These are phyloP conservation scores for Halisarca cf. caerulea DNA, from an alignment of 37 sponge, comb jelly and placozoan species.

Conservation along the genomic window DNA sequence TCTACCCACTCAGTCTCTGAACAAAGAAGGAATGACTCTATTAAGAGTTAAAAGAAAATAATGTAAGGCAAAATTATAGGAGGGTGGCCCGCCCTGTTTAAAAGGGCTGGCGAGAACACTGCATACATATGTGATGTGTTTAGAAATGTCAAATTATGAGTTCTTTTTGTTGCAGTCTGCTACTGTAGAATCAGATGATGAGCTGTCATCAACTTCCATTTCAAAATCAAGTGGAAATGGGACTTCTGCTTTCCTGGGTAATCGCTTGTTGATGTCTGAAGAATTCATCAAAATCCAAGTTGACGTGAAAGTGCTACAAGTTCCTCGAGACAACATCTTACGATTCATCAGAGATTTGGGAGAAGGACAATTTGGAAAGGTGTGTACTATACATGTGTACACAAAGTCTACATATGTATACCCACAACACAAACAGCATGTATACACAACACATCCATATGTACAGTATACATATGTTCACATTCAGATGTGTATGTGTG, in stretches of 20 bases:
- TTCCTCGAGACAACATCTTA: slow-evolving; percentile 52
- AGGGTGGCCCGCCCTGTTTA: too few relatives aligned
- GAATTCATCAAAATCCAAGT: slow-evolving; percentile 61
- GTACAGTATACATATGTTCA: not conserved
- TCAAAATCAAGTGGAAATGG: slow-evolving; percentile 4
- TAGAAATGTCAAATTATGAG: not conserved
- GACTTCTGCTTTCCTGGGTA: not conserved
- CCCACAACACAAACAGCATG: not conserved
- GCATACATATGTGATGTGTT: not conserved
- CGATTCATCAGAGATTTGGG: slow-evolving; percentile 48
- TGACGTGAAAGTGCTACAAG: slow-evolving; percentile 50
- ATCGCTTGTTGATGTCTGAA: not conserved
- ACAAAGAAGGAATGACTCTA: too few relatives aligned
- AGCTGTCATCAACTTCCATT: not conserved
- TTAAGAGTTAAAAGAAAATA: too few relatives aligned
- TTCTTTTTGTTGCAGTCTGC: not conserved
- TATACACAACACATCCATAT: not conserved
- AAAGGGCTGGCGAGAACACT: too few relatives aligned
- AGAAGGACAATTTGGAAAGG: slow-evolving; percentile 83
- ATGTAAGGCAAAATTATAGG: too few relatives aligned
- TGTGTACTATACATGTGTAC: not conserved
- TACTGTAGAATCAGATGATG: slow-evolving; percentile 26
- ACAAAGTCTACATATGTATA: slow-evolving; percentile 7
- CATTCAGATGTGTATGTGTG: slow-evolving; percentile 18
- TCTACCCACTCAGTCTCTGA: too few relatives aligned